Evolutionary conservation across 35 echinoderm and acorn worm species (phyloP), one percentile per base, ranked within the genome.

Genomic region (Heliocidaris erythrogramma): DNA sequence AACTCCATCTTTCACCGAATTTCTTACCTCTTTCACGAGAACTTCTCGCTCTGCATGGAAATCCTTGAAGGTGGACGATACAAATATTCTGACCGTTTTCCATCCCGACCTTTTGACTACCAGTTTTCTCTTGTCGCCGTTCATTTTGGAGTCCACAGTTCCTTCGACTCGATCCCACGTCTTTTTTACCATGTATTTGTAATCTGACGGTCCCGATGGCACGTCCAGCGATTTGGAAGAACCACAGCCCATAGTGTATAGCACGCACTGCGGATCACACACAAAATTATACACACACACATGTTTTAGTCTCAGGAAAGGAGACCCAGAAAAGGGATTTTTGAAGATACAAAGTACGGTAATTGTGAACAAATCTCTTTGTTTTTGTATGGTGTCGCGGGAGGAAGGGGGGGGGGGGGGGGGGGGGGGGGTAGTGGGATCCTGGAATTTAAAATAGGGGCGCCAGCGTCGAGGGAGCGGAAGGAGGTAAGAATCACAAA

Each of bases 61-160:
- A 95, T 97, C 97, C 86, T 96, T 97, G 85, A 99, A 99, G 1
- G 98, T 99, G 60, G 98, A 99, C 17, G 98, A 99, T 56, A 99
- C 98, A 96, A 99, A 99, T 60, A 99, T 92, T 16, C 98, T 96
- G 9, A 99, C 94, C 1, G 96, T 99, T 94, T 99, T 99, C 98
- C 98, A 99, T 32, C 98, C 98, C 6, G 98, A 97, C 30, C 98
- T 94, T 49, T 94, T 96, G 85, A 99, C 95, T 4, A 99, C 95
- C 94, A 97, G 49, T 48, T 96, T 97, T 78, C 93, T 94, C 32
- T 88, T 94, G 35, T 69, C 85, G 21, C 53, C 32, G 30, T 91
- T 92, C 86, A 42, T 94, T 9, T 47, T 35, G 17, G 30, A 13
- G 17, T 97, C 96, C 0, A 97, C 17, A 13, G 98, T 99, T 32